phyloP scores from a whole-genome alignment of 2,888 invertebrate genomes.

The Pemphredon lugubris region DNA sequence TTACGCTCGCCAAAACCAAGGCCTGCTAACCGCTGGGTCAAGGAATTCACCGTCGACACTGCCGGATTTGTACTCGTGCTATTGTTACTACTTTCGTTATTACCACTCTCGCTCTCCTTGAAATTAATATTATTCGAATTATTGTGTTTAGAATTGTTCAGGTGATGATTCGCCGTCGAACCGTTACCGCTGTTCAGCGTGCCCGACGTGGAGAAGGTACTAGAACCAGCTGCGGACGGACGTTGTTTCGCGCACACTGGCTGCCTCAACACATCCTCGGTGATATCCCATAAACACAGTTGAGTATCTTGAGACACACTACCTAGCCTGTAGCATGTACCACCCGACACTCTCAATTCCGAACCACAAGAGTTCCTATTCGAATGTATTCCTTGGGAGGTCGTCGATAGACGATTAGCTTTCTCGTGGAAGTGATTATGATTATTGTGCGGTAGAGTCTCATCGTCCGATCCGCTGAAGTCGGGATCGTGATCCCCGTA shows the following conservation, averaged over 20 bases:
- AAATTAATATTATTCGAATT: slow-evolving; percentile 75
- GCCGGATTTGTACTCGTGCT: slow-evolving; percentile 77
- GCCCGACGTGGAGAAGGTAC: slow-evolving; percentile 75
- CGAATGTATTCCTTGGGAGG: slow-evolving; percentile 74
- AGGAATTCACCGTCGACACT: slow-evolving; percentile 84
- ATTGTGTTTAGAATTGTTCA: slow-evolving; percentile 76
- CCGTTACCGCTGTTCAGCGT: slow-evolving; percentile 79
- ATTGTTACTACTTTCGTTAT: slow-evolving; percentile 73
- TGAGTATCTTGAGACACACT: slow-evolving; percentile 99
- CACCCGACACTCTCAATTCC: slow-evolving; percentile 79
- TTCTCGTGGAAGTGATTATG: slow-evolving; percentile 76
- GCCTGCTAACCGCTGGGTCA: slow-evolving; percentile 88
- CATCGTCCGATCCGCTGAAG: slow-evolving; percentile 84
- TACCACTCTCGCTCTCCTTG: slow-evolving; percentile 72
- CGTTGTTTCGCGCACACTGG: slow-evolving; percentile 83
- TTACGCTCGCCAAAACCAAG: slow-evolving; percentile 88
- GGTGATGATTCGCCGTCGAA: slow-evolving; percentile 72
- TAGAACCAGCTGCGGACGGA: slow-evolving; percentile 77
- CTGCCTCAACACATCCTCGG: slow-evolving; percentile 94
- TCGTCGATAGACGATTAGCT: slow-evolving; percentile 73
- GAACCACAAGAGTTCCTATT: slow-evolving; percentile 80
- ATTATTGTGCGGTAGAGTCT: slow-evolving; percentile 75
- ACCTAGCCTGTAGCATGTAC: slow-evolving; percentile 91
- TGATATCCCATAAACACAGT: slow-evolving; percentile 98
- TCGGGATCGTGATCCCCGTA: slow-evolving; percentile 84